phyloP scores from a whole-genome alignment of 64 coral and sea anemone genomes.

The Dendronephthya gigantea region DNA sequence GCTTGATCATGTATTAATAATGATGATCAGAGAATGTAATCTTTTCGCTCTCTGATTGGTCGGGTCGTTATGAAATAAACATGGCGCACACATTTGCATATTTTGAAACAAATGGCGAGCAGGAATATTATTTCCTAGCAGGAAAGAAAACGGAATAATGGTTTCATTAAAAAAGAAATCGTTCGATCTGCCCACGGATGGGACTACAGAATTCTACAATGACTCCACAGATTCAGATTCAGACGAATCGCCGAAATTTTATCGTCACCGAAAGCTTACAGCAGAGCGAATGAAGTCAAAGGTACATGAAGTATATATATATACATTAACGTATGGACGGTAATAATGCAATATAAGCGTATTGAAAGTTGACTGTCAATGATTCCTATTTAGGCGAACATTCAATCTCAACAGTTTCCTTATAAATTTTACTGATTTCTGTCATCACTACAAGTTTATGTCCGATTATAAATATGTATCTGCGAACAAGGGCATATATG shows the following conservation, averaged over 20 bases:
- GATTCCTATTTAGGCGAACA: neutral
- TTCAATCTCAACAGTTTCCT: neutral
- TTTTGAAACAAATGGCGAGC: slow-evolving; percentile 13
- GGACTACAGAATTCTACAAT: neutral
- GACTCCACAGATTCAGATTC: neutral
- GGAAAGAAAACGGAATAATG: slow-evolving; percentile 9
- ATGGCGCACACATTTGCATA: slow-evolving; percentile 24
- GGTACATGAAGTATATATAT: no score
- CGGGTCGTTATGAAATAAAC: slow-evolving; percentile 3
- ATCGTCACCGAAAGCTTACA: neutral
- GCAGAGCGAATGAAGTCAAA: neutral
- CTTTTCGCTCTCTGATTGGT: slow-evolving; percentile 1
- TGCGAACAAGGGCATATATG: no score
- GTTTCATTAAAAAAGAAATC: slow-evolving; percentile 22
- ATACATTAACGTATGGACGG: neutral
- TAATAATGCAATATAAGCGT: neutral
- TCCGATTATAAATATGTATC: neutral
- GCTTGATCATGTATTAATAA: neutral
- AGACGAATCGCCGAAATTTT: slow-evolving; percentile 14
- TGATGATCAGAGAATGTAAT: neutral
- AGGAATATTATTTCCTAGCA: neutral
- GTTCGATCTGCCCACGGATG: neutral
- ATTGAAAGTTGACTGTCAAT: neutral
- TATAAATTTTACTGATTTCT: neutral
- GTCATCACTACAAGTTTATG: neutral